These are phyloP conservation scores for Boleophthalmus pectinirostris DNA, from an alignment of 2,113 vertebrate genomes.

Conservation along the genomic window DNA sequence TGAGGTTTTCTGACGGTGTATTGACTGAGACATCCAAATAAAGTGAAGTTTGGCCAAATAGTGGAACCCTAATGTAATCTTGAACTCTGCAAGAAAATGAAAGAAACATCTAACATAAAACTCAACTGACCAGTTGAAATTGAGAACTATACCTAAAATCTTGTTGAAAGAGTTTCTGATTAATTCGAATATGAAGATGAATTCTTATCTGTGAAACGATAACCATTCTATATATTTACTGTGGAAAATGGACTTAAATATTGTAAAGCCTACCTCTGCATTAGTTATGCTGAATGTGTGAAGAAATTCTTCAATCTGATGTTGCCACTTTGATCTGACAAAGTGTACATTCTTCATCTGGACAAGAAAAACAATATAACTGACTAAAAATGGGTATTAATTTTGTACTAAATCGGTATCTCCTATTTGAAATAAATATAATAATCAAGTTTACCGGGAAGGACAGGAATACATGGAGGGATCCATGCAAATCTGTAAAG, in stretches of 20 bases:
- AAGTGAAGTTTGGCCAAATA: slow-evolving; percentile 16
- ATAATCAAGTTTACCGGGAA: slow-evolving; percentile 56
- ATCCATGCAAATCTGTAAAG: slow-evolving; percentile 60
- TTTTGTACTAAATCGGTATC: neutral
- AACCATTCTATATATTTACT: neutral
- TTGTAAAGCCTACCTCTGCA: slow-evolving; percentile 69
- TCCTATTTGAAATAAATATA: neutral
- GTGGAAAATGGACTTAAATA: neutral
- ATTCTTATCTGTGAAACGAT: slow-evolving; percentile 59
- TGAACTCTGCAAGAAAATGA: slow-evolving; percentile 44
- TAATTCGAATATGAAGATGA: slow-evolving; percentile 56
- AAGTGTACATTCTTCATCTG: slow-evolving; percentile 66
- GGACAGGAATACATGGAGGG: slow-evolving; percentile 55
- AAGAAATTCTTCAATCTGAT: slow-evolving; percentile 72
- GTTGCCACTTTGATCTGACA: slow-evolving; percentile 46
- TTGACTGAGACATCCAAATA: slow-evolving; percentile 53
- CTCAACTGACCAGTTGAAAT: neutral
- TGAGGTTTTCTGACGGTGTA: slow-evolving; percentile 50
- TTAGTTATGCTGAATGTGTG: slow-evolving; percentile 75
- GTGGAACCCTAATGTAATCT: slow-evolving; percentile 37
- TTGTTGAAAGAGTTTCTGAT: slow-evolving; percentile 27
- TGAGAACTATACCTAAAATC: slow-evolving; percentile 61
- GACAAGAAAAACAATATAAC: neutral
- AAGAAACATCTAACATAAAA: neutral
- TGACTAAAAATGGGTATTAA: neutral